Base-by-base conservation (phyloP, 1,140 invertebrate genomes). In the Sarcophaga bullata region DNA sequence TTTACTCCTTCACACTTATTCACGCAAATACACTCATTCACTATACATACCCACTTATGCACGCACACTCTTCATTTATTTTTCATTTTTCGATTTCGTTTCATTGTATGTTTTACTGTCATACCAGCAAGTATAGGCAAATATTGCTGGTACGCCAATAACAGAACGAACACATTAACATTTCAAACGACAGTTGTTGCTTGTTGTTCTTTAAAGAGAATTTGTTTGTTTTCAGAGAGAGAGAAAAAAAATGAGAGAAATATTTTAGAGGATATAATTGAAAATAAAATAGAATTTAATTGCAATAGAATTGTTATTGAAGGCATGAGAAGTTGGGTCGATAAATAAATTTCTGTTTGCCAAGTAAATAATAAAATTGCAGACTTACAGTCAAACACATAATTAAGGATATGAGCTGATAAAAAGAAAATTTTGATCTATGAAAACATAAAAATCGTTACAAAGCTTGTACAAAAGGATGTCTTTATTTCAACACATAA, bases 101-200 rank as follows among this genome's bases (percentile, higher is more conserved):
- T 15, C n/a, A n/a, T n/a, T n/a, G n/a, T n/a, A 37, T 37, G 25
- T 37, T n/a, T 17, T 8, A 78, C 48, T 50, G 17, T 37, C 25
- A 37, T 37, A 37, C 25, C 25, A 37, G 25, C 25, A 37, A 37
- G 25, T 37, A 37, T 37, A 37, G 4, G 25, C 25, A 37, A 37
- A 37, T 19, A 78, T 78, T 68, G 25, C 25, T 52, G 75, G 49
- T 78, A 52, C 25, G 25, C 25, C 25, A 37, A 37, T 37, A 4
- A 37, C 25, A 37, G 25, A 37, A 37, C 25, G 75, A n/a, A 78
- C 75, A 78, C 75, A 78, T 78, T 78, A 50, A 48, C 75, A 78
- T 78, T 78, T 78, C 50, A 52, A 78, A 78, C 75, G 75, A 78
- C 50, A 50, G 50, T 68, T 68, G 11, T 0, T 78, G 75, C 50